Percentiles rank a stretch among this genome's conserved stretches.
Evolutionary conservation across 2,888 invertebrate species (phyloP).

Genomic region (Apamea sordens): DNA sequence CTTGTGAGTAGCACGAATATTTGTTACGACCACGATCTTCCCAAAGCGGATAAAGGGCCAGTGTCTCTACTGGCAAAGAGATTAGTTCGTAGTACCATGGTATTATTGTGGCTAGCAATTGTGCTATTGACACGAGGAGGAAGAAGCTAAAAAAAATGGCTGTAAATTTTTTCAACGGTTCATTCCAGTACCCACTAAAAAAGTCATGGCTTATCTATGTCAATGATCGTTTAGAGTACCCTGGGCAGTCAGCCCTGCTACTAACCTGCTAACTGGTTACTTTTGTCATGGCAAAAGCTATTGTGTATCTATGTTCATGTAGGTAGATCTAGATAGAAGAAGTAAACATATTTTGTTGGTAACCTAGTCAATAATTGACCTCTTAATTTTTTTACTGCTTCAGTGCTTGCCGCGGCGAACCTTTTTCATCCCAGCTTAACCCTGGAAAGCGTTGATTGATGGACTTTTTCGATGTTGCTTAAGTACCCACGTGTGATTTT

Average conservation of each 20-base stretch:
- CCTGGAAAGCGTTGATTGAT: neutral
- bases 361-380: neutral
- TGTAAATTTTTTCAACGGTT: neutral
- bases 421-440: neutral
- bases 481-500: neutral
- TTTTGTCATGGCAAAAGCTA: neutral
- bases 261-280: neutral
- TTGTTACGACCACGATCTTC: neutral
- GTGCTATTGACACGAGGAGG: neutral
- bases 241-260: neutral
- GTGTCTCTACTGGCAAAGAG: neutral
- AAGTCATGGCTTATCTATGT: neutral
- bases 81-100: neutral
- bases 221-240: neutral
- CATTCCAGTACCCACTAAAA: neutral
- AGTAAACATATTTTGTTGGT: neutral
- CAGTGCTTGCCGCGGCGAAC: neutral
- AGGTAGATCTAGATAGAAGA: too few relatives aligned
- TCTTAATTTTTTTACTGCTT: neutral
- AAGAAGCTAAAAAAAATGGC: neutral
- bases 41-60: neutral
- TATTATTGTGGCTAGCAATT: neutral
- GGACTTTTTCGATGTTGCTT: neutral
- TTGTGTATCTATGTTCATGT: neutral
- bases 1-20: constrained; percentile 91